Evolutionary conservation across 2,797 vertebrate genomes (phyloP), one percentile per base, ranked within the genome.

Genomic region (Phalloptychus januarius): DNA sequence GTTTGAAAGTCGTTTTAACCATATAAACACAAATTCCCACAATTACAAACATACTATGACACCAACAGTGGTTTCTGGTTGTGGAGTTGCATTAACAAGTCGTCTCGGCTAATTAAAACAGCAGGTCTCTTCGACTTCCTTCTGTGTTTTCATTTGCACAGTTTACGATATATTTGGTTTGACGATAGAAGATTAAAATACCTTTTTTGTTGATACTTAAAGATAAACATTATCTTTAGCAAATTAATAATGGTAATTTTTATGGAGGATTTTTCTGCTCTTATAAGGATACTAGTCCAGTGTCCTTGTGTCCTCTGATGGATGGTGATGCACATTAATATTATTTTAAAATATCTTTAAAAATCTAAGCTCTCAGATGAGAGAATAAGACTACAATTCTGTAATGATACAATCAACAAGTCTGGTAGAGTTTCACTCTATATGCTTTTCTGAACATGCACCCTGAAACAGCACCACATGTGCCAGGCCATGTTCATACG

Each of bases 381-480:
- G 5, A 72, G 31, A 77, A 70, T 63, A 28, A 77, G 74, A 44
- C 74, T 81, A 54, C 33, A 65, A 79, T 77, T 81, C 77, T 74
- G 25, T 79, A 38, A 76, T 45, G 76, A 70, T 85, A 76, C 80
- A 85, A 92, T 93, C 92, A 94, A 95, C 93, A 94, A 94, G 93
- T 95, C 92, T 76, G 70, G 63, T 3, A 18, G 91, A 93, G 89
- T 92, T 94, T 81, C 20, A 82, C 87, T 87, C 82, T 83, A 71
- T 40, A 76, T 80, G 80, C 79, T 83, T 83, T 81, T 86, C 72
- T 74, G 65, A 86, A 85, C 83, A 89, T 87, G 87, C 78, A 79
- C 85, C 50, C 79, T 69, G 76, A 91, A 80, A 87, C 91, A 88
- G 88, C 82, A 87, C 80, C 89, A 94, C 93, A 93, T 89, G 90